Percentiles rank a stretch among this genome's conserved stretches.
These are phyloP conservation scores for Ostrea denselamellosa DNA, from an alignment of 1,140 invertebrate species.

Conservation along the genomic window DNA sequence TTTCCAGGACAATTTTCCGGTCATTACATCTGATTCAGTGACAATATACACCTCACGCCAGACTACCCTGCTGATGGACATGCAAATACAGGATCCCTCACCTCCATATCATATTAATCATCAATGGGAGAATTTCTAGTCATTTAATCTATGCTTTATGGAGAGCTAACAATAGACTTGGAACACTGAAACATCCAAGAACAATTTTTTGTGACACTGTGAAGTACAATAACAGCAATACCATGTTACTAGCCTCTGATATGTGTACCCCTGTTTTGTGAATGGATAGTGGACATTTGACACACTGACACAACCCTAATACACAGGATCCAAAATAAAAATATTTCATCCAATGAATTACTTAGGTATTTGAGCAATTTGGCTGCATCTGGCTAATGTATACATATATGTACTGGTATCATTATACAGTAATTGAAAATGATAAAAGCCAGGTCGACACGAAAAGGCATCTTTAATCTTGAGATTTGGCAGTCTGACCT, in stretches of 20 bases:
- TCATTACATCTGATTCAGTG: neutral
- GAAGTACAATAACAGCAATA: neutral
- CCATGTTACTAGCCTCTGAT: neutral
- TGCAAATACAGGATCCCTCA: neutral
- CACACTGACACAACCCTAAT: neutral
- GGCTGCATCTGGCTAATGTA: neutral
- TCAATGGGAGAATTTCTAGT: neutral
- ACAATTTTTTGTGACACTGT: neutral
- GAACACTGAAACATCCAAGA: neutral
- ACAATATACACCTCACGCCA: neutral
- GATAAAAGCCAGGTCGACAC: slow-evolving; percentile 19
- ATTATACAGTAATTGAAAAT: neutral
- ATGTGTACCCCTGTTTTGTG: neutral
- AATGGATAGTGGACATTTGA: neutral
- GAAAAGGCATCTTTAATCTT: slow-evolving; percentile 21
- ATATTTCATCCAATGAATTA: neutral
- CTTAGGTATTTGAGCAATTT: neutral
- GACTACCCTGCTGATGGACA: neutral
- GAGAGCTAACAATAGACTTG: neutral
- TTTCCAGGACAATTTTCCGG: slow-evolving; percentile 8
- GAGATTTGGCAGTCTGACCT: slow-evolving; percentile 2
- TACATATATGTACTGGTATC: neutral
- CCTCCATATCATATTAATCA: slow-evolving; percentile 4
- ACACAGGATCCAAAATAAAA: neutral
- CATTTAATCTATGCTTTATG: neutral